Conservation (phyloP, 2,113 vertebrate species). For the Cisticola juncidis region DNA sequence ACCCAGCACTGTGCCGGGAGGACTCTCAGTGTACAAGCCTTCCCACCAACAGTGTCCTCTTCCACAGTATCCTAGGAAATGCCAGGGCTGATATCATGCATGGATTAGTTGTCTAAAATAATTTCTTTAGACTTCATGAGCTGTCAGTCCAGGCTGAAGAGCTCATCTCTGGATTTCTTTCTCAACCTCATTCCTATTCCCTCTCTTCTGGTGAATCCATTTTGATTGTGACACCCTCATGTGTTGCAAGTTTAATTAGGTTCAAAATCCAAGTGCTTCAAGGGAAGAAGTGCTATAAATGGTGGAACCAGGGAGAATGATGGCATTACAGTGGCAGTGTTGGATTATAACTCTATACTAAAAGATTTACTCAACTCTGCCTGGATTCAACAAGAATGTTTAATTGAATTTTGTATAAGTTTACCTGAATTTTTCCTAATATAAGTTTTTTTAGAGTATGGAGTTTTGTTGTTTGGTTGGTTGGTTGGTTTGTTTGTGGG, state of each 20-base stretch:
- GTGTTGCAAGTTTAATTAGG: neutral
- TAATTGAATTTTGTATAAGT: neutral
- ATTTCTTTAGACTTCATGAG: neutral
- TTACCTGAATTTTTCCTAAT: neutral
- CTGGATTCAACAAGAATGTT: neutral
- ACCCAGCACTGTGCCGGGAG: neutral
- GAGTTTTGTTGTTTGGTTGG: rapidly evolving
- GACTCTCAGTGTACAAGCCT: neutral
- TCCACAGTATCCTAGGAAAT: neutral
- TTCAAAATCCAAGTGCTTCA: neutral
- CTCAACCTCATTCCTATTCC: neutral
- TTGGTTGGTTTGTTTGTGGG: neutral
- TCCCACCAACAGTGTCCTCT: neutral
- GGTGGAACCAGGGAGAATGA: neutral
- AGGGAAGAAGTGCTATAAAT: neutral
- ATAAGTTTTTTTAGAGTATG: rapidly evolving
- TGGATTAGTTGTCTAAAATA: neutral
- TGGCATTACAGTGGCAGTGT: neutral
- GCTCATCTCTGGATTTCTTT: neutral
- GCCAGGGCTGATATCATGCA: neutral
- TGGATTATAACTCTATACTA: neutral
- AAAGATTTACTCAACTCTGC: neutral
- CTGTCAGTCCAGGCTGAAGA: neutral
- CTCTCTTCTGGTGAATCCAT: neutral
- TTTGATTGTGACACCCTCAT: neutral